phyloP scores from a whole-genome alignment of 2,113 vertebrate species.

The Tapirus terrestris region DNA sequence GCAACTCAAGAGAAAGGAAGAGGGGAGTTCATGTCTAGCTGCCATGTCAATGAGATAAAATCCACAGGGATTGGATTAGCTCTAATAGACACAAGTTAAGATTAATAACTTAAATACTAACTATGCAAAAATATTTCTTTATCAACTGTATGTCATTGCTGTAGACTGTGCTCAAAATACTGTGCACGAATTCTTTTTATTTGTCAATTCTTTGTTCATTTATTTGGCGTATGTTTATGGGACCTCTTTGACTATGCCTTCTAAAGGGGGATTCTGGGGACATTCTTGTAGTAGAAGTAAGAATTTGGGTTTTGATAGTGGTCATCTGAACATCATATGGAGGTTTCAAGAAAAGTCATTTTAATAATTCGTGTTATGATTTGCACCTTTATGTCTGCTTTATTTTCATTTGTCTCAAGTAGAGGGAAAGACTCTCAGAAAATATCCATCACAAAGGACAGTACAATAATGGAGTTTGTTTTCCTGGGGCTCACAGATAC shows the following conservation, averaged over 20 bases:
- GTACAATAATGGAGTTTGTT: slow-evolving; percentile 39
- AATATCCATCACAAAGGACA: slow-evolving; percentile 27
- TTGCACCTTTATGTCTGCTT: not conserved
- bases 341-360: not conserved
- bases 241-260: fast-evolving
- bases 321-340: fast-evolving
- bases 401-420: not conserved
- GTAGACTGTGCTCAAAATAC: not conserved
- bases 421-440: not conserved
- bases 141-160: not conserved
- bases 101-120: not conserved
- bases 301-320: not conserved
- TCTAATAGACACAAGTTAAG: not conserved
- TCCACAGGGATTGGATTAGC: no score
- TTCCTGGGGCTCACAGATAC: not conserved
- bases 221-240: not conserved
- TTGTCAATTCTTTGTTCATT: not conserved
- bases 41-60: not conserved
- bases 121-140: not conserved
- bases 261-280: not conserved
- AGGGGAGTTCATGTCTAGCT: not conserved
- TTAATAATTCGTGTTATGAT: fast-evolving
- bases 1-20: not conserved
- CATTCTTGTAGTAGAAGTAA: not conserved
- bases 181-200: not conserved